Conservation (phyloP, 37 sponge, comb jelly and placozoan genomes). For the Chondrilla cf. caribensis region DNA sequence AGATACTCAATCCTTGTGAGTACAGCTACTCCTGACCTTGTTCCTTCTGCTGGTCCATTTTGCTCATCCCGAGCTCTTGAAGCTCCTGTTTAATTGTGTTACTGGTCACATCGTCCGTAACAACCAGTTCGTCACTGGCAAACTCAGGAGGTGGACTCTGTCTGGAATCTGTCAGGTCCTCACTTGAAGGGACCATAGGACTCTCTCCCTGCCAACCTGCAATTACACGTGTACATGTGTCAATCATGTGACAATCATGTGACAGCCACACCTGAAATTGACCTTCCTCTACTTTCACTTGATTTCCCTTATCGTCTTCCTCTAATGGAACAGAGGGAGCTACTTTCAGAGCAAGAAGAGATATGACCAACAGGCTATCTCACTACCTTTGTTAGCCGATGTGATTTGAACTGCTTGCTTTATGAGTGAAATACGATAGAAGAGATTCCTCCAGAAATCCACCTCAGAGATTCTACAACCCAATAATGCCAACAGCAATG, state of each 20-base stretch:
- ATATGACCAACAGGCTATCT: background rate
- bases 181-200: background rate
- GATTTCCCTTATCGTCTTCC: background rate
- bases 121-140: slow-evolving; percentile 73
- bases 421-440: slow-evolving; percentile 94
- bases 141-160: slow-evolving; percentile 67
- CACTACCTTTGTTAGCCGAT: slow-evolving; percentile 20
- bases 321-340: background rate
- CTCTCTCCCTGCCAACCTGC: background rate
- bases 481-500: background rate
- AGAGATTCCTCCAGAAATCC: slow-evolving; percentile 95
- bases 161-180: slow-evolving; percentile 14
- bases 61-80: slow-evolving; percentile 45
- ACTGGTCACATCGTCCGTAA: slow-evolving; percentile 21
- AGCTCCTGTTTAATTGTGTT: slow-evolving; percentile 51
- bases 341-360: background rate
- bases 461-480: slow-evolving; percentile 79
- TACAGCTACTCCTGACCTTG: background rate
- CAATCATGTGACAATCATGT: too few species aligned
- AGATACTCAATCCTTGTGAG: too few species aligned
- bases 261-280: background rate
- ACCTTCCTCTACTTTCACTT: slow-evolving; percentile 7
- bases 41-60: too few species aligned
- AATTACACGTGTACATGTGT: too few species aligned
- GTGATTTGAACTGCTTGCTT: slow-evolving; percentile 90